Evolutionary conservation across 2,888 invertebrate species (phyloP), one percentile per base, ranked within the genome.

Genomic region (Drosophila neoperkinsi): DNA sequence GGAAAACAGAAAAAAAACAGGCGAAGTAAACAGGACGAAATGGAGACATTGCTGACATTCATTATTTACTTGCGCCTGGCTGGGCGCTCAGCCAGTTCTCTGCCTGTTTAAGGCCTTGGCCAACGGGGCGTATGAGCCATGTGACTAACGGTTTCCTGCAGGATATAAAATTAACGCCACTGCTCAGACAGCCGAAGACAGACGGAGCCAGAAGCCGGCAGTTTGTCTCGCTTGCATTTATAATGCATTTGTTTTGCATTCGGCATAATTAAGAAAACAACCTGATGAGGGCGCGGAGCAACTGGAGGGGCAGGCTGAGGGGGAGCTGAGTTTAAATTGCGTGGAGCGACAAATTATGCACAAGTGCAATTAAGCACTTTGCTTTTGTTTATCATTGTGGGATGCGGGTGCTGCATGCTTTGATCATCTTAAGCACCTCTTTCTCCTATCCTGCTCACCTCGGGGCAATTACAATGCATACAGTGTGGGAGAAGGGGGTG

Each of bases 311-410:
- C 5, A 11, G 25, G n/a, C 4, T 9, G 28, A 28, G 36, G 25
- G 25, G 11, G 28, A 30, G 43, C 41, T n/a, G 31, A 31, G 31
- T 52, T 71, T 71, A 75, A 77, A 73, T 77, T 74, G 71, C 59
- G 65, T 75, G 71, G 65, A 81, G 77, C 77, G 77, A 70, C 71
- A 79, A 81, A 84, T 90, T 84, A 88, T 84, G 90, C 86, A 81
- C 73, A 83, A 91, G 88, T 90, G 90, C 91, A 91, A 91, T 91
- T 91, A 91, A 88, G 87, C 86, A 86, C 86, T 88, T 86, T 80
- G 28, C 63, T 56, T 36, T 58, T 67, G 55, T 60, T 33, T 30
- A n/a, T 28, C 55, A 25, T 18, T 50, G 25, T 41, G 51, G 33
- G 11, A 30, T 18, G 56, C 0, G n/a, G 33, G n/a, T 11, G 34